Base-by-base conservation (phyloP, 1,140 invertebrate genomes). In the Globodera ellingtonae region DNA sequence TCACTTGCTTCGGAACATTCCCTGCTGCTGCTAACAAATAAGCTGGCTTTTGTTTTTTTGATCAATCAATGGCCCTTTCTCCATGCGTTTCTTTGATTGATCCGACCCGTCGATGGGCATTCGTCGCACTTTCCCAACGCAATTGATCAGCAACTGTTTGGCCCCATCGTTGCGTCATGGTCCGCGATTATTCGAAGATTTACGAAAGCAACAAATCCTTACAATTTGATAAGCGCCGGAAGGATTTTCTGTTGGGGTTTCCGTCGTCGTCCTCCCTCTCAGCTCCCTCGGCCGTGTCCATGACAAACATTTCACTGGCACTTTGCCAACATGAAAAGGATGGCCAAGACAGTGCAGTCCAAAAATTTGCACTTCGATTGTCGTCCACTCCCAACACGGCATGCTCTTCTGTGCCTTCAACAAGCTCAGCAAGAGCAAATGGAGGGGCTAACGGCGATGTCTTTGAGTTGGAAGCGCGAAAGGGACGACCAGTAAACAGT, bases 21-120 rank as follows among this genome's bases (percentile, higher is more conserved):
- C 15, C 52, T 10, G 15, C 8, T 52, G 52, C 52, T 15, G 52
- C 52, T 15, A 1, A n/a, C n/a, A n/a, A n/a, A 0, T 24, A 52
- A 9, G 4, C 10, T 52, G 50, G 50, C 7, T 72, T 72, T 9
- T 35, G 18, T 72, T 72, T 72, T n/a, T 72, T 72, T 72, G 71
- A 72, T 72, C 71, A 48, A 72, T 72, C 71, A 48, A 72, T 50
- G n/a, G 15, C n/a, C 47, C 47, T 9, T 7, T 24, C 5, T 24
- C 70, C 70, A 4, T 7, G 6, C n/a, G 15, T 8, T 72, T 10
- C 24, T 72, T 72, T 21, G 52, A 72, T 72, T 56, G 52, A 72
- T 72, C 56, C 56, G 52, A 46, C 44, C 56, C 56, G 56, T 52
- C 52, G 9, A 62, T 62, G 10, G 10, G 56, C 18, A 35, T 62